Conservation (phyloP, 2,888 invertebrate species). For the Liposcelis brunnea region DNA sequence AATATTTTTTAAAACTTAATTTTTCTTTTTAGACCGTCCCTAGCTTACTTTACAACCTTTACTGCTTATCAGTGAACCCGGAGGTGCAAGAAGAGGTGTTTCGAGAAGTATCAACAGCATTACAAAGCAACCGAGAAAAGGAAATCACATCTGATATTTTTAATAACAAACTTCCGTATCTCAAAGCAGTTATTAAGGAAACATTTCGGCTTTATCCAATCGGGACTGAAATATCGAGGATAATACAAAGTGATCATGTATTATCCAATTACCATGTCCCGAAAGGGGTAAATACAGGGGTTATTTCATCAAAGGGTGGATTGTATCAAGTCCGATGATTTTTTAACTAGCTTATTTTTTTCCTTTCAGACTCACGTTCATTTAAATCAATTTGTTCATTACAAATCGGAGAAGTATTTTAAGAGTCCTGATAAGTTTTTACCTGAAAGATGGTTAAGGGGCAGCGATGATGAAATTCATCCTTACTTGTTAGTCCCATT, state of each 20-base stretch:
- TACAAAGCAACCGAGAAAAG: constrained; percentile 19
- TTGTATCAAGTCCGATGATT: background rate
- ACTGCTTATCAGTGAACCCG: constrained; percentile 25
- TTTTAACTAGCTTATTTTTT: constrained; percentile 3
- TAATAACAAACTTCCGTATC: constrained; percentile 20
- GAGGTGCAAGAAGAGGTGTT: constrained; percentile 25
- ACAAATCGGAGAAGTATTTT: constrained; percentile 21
- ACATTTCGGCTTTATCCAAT: constrained; percentile 24
- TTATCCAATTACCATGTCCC: constrained; percentile 26
- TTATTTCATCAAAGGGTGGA: constrained; percentile 1
- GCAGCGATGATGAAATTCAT: constrained; percentile 21
- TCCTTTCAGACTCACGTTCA: constrained; percentile 18
- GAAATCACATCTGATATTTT: constrained; percentile 21
- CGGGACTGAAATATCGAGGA: constrained; percentile 24
- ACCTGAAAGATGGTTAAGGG: constrained; percentile 23
- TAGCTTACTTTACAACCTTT: constrained; percentile 25
- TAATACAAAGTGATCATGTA: constrained; percentile 23
- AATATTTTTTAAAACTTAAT: background rate
- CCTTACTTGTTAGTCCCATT: constrained; percentile 33
- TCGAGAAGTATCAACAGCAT: constrained; percentile 21
- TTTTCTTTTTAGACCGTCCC: constrained; percentile 26
- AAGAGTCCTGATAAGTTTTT: constrained; percentile 19
- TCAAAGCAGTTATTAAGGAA: constrained; percentile 30
- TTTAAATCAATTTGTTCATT: constrained; percentile 20
- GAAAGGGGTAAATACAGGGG: constrained; percentile 21